These are phyloP conservation scores for Coelinius sp. DNA, from an alignment of 2,888 invertebrate species.

Conservation along the genomic window DNA sequence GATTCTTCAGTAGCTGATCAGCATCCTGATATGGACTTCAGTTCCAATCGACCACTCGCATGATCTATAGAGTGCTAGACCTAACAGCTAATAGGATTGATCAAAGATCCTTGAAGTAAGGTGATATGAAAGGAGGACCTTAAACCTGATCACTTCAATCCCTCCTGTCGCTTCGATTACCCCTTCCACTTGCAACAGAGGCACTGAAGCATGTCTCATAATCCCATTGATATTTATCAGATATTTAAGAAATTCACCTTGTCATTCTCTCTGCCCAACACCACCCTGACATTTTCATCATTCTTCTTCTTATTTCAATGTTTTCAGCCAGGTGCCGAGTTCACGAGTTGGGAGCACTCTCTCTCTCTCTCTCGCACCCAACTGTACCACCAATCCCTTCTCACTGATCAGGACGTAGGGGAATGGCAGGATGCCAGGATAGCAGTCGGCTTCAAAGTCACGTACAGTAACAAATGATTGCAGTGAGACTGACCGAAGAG, in stretches of 20 bases:
- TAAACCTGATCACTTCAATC: slow-evolving; percentile 46
- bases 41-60: slow-evolving; percentile 56
- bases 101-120: slow-evolving; percentile 36
- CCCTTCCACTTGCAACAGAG: slow-evolving; percentile 28
- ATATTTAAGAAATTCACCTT: slow-evolving; percentile 1
- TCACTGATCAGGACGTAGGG: slow-evolving; percentile 56
- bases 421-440: slow-evolving; percentile 63
- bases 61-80: slow-evolving; percentile 57
- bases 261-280: not conserved
- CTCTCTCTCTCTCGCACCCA: not conserved
- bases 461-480: slow-evolving; percentile 69
- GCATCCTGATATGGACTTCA: slow-evolving; percentile 46
- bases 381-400: slow-evolving; percentile 11
- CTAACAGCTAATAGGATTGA: slow-evolving; percentile 62
- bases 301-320: slow-evolving; percentile 1
- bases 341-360: not conserved
- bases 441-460: slow-evolving; percentile 64
- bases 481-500: slow-evolving; percentile 53
- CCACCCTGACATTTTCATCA: not conserved
- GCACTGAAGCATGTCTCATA: slow-evolving; percentile 25
- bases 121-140: not conserved
- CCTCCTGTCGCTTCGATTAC: slow-evolving; percentile 49
- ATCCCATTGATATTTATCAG: slow-evolving; percentile 20
- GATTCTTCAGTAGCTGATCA: slow-evolving; percentile 36
- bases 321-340: not conserved